Evolutionary conservation across 1,140 invertebrate species (phyloP), one percentile per base, ranked within the genome.

Genomic region (Listronotus bonariensis): DNA sequence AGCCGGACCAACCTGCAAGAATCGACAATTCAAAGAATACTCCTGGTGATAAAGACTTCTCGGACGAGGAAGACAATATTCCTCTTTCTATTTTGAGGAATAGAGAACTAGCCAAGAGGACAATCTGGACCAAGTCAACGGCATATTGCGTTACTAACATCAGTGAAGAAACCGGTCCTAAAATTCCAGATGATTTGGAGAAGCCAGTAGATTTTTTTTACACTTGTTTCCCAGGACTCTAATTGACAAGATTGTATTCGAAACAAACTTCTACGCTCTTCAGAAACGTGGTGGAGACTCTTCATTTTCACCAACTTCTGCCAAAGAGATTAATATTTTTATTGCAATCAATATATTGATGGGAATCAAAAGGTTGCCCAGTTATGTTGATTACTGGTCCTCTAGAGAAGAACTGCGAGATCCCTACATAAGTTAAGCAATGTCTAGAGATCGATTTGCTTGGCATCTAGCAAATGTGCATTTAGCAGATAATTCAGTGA

Each of bases 401-500:
- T 41, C 41, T 12, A n/a, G n/a, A 40, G 17, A 12, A 34, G 61
- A 65, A 15, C 38, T 65, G n/a, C 42, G 49, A 38, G 63, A 68
- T 59, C 31, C 15, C 14, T 66, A 32, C 43, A 60, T 71, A 15
- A 48, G 45, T 26, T 12, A 34, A 15, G 7, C 60, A 14, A 68
- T 66, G 54, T 26, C 58, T 53, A 14, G 51, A 17, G 40, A 68
- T 38, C 10, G 61, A 56, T 71, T 71, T 58, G 42, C 34, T 18
- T 68, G 67, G 63, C 32, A 62, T 41, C 42, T 68, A 6, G 11
- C 34, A 43, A 55, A 76, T 60, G 40, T 76, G 10, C 75, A 76
- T 64, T 14, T 76, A 8, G 75, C 72, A 67, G 59, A 75, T 52
- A 74, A 76, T 61, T 38, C 14, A 48, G 10, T 67, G 11, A 46